Conservation (phyloP, 2,888 invertebrate genomes). For the Campoplex nolae region DNA sequence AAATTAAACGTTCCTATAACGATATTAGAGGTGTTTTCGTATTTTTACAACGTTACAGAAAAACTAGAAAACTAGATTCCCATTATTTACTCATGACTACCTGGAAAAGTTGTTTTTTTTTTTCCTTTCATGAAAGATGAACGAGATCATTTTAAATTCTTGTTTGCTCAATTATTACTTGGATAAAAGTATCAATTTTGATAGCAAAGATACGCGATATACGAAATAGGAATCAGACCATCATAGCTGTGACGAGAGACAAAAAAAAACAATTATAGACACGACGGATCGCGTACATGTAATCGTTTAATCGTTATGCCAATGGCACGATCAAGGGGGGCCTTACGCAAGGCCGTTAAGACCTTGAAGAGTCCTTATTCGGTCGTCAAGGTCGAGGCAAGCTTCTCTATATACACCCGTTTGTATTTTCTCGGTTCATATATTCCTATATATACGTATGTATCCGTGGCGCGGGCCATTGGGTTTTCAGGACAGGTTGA, state of each 20-base stretch:
- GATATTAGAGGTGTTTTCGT: too few species aligned
- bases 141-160: not conserved
- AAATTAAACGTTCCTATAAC: too few species aligned
- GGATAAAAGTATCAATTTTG: not conserved
- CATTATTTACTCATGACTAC: too few species aligned
- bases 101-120: too few species aligned
- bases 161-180: not conserved
- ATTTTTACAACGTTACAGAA: too few species aligned
- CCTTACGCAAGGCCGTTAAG: constrained; percentile 80
- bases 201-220: not conserved
- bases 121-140: not conserved
- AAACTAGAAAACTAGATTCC: too few species aligned
- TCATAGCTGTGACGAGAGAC: not conserved
- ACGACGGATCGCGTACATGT: constrained; percentile 62
- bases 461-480: constrained; percentile 76
- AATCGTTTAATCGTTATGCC: constrained; percentile 78
- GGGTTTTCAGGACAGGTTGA: constrained; percentile 80
- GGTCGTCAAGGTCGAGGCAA: constrained; percentile 81
- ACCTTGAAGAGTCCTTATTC: constrained; percentile 82
- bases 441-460: not conserved
- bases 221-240: not conserved
- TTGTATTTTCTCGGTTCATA: constrained; percentile 41
- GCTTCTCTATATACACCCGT: constrained; percentile 45
- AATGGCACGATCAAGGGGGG: constrained; percentile 75
- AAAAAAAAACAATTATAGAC: constrained; percentile 36